A percentile compares a stretch with the other conserved stretches of the same genome.
Evolutionary conservation across 2,888 invertebrate species (phyloP).

Genomic region (Resseliella maxima): DNA sequence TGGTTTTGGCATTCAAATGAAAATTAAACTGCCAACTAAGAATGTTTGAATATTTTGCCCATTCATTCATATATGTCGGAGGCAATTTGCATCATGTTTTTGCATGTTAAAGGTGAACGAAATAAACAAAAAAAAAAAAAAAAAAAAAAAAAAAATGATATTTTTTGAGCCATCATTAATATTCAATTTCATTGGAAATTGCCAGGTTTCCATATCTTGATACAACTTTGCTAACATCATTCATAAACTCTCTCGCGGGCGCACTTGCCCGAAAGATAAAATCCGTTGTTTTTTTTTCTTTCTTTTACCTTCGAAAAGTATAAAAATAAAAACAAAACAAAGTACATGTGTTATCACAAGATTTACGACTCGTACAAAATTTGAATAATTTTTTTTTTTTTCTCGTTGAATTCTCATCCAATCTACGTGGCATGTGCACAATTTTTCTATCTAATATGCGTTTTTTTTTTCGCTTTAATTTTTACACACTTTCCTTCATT

Average conservation of each 20-base stretch:
- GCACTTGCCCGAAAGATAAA: background rate
- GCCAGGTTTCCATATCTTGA: conserved; percentile 17
- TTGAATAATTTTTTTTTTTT: conserved; percentile 25
- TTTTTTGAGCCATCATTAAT: conserved; percentile 24
- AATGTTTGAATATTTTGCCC: background rate
- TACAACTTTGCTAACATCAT: conserved; percentile 49
- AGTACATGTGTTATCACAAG: conserved; percentile 21
- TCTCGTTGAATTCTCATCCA: background rate
- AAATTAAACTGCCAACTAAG: conserved; percentile 25
- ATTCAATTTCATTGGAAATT: conserved; percentile 53
- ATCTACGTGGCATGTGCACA: conserved; percentile 21
- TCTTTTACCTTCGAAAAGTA: no score
- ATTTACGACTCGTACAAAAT: conserved; percentile 3
- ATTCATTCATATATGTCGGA: conserved; percentile 5
- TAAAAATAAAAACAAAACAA: background rate
- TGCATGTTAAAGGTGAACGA: conserved; percentile 5
- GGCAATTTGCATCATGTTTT: conserved; percentile 9
- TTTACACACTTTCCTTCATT: background rate
- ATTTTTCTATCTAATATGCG: conserved; percentile 2
- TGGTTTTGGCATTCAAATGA: conserved; percentile 38
- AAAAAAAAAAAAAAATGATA: background rate
- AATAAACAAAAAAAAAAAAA: background rate
- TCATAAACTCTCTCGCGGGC: background rate
- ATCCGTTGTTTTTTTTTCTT: background rate
- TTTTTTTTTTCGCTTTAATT: background rate